Evolutionary conservation across 2,888 invertebrate genomes (phyloP).

Genomic region (Patella pellucida): DNA sequence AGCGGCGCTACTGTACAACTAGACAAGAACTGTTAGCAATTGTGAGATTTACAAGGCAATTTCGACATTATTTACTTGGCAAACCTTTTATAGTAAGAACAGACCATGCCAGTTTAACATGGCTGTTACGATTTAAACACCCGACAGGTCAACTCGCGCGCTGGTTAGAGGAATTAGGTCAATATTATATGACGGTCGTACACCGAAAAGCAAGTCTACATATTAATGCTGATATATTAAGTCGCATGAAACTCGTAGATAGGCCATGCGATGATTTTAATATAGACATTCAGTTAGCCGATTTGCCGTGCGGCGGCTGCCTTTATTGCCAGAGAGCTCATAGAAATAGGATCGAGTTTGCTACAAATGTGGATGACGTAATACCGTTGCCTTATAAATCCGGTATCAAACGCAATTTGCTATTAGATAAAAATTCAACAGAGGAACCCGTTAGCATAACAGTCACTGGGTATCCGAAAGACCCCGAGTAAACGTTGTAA

Average conservation of each 20-base stretch:
- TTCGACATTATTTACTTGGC: constrained; percentile 27
- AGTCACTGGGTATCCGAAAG: too few relatives aligned
- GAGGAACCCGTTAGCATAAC: too few relatives aligned
- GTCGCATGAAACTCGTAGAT: neutral
- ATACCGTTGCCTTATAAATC: neutral
- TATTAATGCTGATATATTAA: neutral
- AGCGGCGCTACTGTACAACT: constrained; percentile 30
- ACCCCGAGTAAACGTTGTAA: too few relatives aligned
- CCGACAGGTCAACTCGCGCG: constrained; percentile 22
- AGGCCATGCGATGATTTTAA: neutral
- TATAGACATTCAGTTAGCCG: neutral
- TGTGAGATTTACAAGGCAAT: neutral
- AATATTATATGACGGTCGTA: neutral
- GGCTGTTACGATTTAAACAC: constrained; percentile 20
- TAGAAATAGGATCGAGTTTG: neutral
- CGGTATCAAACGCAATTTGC: too few relatives aligned
- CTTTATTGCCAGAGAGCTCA: neutral
- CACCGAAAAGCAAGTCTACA: neutral
- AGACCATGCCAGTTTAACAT: constrained; percentile 28
- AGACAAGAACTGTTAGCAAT: neutral
- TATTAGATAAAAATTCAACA: too few relatives aligned
- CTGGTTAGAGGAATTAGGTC: constrained; percentile 23
- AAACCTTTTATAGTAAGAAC: constrained; percentile 24
- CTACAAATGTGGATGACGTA: constrained; percentile 16
- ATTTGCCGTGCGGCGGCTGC: neutral